Evolutionary conservation across 53 echinoderm and acorn worm species (phyloP).

Genomic region (Echinometra lucunter): DNA sequence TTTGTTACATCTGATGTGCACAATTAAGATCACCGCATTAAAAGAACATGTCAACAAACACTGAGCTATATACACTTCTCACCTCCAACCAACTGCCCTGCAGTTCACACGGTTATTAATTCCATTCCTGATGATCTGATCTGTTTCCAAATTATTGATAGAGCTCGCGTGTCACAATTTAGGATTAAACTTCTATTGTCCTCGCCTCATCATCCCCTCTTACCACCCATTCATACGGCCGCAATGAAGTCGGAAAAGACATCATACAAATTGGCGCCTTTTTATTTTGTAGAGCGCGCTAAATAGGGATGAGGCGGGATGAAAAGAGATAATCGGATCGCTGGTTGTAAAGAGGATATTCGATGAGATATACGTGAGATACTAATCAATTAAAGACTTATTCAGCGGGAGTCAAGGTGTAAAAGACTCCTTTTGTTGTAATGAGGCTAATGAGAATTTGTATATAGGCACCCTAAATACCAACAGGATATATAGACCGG

Average conservation of each 20-base stretch:
- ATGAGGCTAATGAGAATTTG: conserved; percentile 18
- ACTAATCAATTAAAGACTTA: conserved; percentile 18
- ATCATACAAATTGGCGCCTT: conserved; percentile 26
- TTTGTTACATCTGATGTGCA: too few species aligned
- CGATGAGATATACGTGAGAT: neutral
- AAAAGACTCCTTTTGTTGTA: conserved; percentile 3
- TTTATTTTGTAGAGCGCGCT: conserved; percentile 16
- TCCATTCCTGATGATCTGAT: neutral
- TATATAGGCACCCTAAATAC: neutral
- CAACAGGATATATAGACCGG: neutral
- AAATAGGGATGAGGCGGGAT: neutral
- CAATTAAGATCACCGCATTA: too few species aligned
- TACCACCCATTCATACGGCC: neutral
- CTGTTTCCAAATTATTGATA: neutral
- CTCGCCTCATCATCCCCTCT: neutral
- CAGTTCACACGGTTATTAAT: neutral
- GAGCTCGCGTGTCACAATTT: conserved; percentile 18
- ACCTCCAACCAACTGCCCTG: neutral
- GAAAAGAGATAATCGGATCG: conserved; percentile 24
- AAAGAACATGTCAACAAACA: too few species aligned
- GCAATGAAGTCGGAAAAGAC: neutral
- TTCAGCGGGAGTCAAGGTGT: neutral
- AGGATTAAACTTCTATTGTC: conserved; percentile 14
- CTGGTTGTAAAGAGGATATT: neutral
- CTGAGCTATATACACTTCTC: neutral